Evolutionary conservation across 2,113 vertebrate species (phyloP).

Genomic region (Athene noctua): DNA sequence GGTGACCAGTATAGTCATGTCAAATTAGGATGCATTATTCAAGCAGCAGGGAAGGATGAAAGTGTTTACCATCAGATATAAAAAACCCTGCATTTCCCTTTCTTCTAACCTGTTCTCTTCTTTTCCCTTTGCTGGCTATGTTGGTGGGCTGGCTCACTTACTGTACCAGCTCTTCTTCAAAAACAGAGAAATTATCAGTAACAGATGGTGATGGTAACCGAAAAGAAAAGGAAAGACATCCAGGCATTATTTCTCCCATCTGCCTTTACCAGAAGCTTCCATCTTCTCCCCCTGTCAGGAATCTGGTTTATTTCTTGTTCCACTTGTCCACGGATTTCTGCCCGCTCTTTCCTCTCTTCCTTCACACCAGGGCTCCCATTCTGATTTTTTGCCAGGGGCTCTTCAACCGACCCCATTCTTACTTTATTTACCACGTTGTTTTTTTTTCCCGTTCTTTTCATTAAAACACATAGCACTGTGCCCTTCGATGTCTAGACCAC

Average conservation of each 20-base stretch:
- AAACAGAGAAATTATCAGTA: conserved; percentile 44
- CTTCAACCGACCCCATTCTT: neutral
- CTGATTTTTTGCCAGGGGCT: neutral
- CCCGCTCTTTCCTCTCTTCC: neutral
- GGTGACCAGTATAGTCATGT: conserved; percentile 56
- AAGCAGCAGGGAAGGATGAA: conserved; percentile 51
- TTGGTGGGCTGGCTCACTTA: conserved; percentile 51
- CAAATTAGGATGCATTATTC: conserved; percentile 65
- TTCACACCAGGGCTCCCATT: neutral
- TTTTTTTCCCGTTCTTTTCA: neutral
- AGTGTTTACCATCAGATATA: conserved; percentile 53
- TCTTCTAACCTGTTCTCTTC: conserved; percentile 36
- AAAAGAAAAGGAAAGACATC: neutral
- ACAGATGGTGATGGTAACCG: conserved; percentile 27
- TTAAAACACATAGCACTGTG: neutral
- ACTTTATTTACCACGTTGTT: neutral
- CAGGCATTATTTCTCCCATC: neutral
- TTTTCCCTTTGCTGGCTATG: conserved; percentile 14
- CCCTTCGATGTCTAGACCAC: neutral
- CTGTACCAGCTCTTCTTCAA: conserved; percentile 43
- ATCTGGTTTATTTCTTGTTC: neutral
- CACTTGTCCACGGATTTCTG: neutral
- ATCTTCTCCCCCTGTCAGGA: neutral
- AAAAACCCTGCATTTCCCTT: conserved; percentile 21
- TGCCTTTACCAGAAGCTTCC: neutral